Base-by-base conservation (phyloP, 2,888 invertebrate species). In the Nomada ruficornis region DNA sequence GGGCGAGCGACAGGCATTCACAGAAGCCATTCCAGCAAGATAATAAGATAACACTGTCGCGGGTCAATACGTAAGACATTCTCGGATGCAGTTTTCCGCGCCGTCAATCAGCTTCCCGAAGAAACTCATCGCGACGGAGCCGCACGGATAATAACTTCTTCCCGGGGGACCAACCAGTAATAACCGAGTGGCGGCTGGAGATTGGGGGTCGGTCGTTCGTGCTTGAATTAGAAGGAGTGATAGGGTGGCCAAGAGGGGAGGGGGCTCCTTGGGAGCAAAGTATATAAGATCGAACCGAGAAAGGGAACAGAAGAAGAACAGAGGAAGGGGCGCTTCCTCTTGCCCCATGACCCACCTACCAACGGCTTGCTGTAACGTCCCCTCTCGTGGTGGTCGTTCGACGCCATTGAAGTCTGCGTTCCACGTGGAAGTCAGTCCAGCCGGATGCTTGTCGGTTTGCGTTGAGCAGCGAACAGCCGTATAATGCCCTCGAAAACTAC, bases 401-500 rank as follows among this genome's bases (percentile, higher is more conserved):
- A 23, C 26, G 18, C 26, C 36, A 20, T 50, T 42, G 55, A 63
- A 50, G 63, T 26, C 47, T 73, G 52, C 18, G 26, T 11, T 36
- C 80, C 69, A 57, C 67, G 59, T 67, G 77, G 59, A 57, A 23
- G 36, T 7, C 7, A 36, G 7, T 7, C 36, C 1, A 36, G 60
- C 26, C 47, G 59, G 42, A 29, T 36, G 67, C 57, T 44, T 57
- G 80, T 64, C 72, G 69, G 85, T 65, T 81, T 65, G 77, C 82
- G 77, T n/a, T 2, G 54, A 29, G 80, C 82, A 86, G 87, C 86
- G 89, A 90, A 89, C 88, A 88, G 74, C 83, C 82, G 86, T 87
- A 88, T 89, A 91, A 91, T 91, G 90, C 88, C 87, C 89, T 87
- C 87, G 85, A 90, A 91, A 92, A 92, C 89, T 89, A 88, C 85